phyloP scores from a whole-genome alignment of 2,797 vertebrate species.

The Peromyscus melanophrys region DNA sequence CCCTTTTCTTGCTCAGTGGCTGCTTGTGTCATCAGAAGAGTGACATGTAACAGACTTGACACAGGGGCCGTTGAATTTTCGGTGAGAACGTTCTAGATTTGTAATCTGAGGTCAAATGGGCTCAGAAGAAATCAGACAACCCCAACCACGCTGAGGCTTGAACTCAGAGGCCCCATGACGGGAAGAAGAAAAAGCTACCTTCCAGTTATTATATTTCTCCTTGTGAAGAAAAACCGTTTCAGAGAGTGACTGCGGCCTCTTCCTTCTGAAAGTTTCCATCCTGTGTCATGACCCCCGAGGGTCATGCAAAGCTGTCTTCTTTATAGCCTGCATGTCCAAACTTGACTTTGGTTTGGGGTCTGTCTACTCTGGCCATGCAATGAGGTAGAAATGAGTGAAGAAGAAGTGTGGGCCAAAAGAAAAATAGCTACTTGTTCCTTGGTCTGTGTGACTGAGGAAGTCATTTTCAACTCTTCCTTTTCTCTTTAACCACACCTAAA shows the following conservation, averaged over 20 bases:
- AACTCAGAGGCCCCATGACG: background rate
- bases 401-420: background rate
- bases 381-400: slow-evolving; percentile 9
- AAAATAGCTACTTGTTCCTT: background rate
- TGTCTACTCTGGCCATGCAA: slow-evolving; percentile 17
- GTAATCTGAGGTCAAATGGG: background rate
- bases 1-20: background rate
- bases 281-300: background rate
- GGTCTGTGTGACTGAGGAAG: background rate
- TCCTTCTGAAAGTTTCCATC: slow-evolving; percentile 38
- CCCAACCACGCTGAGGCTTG: background rate
- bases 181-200: slow-evolving; percentile 24
- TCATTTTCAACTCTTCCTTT: slow-evolving; percentile 4
- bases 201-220: background rate
- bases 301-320: slow-evolving; percentile 42
- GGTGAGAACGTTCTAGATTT: background rate
- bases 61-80: background rate
- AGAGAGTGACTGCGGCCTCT: background rate
- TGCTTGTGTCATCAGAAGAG: background rate
- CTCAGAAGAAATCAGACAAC: slow-evolving; percentile 28
- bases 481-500: background rate
- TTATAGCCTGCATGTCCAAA: background rate
- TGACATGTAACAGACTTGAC: background rate
- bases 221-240: slow-evolving; percentile 43
- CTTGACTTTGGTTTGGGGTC: slow-evolving; percentile 35